phyloP scores from a whole-genome alignment of 2,113 vertebrate genomes.

The Erythrocercus mccallii region DNA sequence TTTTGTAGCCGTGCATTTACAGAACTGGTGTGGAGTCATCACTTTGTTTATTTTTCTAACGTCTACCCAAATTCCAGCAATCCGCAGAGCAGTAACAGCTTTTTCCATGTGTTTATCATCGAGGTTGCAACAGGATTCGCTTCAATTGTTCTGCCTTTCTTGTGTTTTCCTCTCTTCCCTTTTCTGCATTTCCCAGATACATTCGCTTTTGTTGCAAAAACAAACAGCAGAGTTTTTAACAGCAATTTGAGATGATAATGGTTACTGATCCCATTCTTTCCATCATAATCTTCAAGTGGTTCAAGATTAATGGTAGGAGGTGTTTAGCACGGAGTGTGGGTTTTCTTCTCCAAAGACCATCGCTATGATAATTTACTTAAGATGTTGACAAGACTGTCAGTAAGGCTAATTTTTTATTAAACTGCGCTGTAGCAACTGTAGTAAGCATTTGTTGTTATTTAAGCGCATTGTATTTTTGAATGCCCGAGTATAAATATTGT shows the following conservation, averaged over 20 bases:
- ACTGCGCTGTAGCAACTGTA: not conserved
- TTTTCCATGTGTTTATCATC: conserved; percentile 59
- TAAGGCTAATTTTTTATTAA: conserved; percentile 68
- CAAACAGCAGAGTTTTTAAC: conserved; percentile 77
- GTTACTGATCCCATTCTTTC: conserved; percentile 83
- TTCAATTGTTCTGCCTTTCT: conserved; percentile 52
- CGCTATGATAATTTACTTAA: conserved; percentile 71
- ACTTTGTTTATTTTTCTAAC: conserved; percentile 50
- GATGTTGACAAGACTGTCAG: conserved; percentile 70
- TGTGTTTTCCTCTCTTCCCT: conserved; percentile 39
- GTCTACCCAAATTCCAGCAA: conserved; percentile 51
- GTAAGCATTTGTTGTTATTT: conserved; percentile 41
- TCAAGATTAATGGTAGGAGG: conserved; percentile 85
- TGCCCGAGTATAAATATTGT: conserved; percentile 23
- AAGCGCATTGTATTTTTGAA: conserved; percentile 1
- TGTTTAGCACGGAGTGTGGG: conserved; percentile 65
- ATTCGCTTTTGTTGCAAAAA: conserved; percentile 79
- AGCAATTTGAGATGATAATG: conserved; percentile 84
- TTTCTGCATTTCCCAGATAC: conserved; percentile 30
- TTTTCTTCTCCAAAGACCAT: conserved; percentile 75
- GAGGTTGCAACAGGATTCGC: conserved; percentile 54
- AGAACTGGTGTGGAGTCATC: not conserved
- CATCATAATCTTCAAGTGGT: conserved; percentile 90
- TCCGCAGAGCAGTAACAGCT: conserved; percentile 41
- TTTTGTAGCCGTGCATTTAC: not conserved